Conservation (phyloP, 2,888 invertebrate genomes). For the Ophioninae sp. region DNA sequence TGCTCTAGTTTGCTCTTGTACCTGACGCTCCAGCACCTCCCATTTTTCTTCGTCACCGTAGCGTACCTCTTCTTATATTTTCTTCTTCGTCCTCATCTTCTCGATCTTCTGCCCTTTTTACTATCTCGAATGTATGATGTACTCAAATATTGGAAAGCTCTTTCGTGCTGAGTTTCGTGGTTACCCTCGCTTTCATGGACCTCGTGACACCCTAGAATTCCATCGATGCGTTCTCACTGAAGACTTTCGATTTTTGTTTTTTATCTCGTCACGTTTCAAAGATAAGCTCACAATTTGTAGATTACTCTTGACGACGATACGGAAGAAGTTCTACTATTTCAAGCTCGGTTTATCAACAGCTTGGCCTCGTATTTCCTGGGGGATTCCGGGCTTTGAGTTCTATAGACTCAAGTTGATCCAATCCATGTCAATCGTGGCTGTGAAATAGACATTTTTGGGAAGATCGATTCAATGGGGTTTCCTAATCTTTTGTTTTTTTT, state of each 20-base stretch:
- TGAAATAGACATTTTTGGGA: neutral
- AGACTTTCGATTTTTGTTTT: neutral
- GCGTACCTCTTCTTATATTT: constrained; percentile 51
- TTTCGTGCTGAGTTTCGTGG: constrained; percentile 5
- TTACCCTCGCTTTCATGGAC: neutral
- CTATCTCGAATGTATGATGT: constrained; percentile 19
- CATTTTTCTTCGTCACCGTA: constrained; percentile 68
- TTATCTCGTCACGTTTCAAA: neutral
- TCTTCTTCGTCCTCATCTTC: constrained; percentile 46
- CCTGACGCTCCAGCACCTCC: constrained; percentile 69
- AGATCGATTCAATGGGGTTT: neutral
- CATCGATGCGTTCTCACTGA: neutral
- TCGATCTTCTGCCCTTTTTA: constrained; percentile 7
- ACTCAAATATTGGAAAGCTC: constrained; percentile 24
- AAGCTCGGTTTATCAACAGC: neutral
- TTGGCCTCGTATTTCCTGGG: neutral
- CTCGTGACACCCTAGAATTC: constrained; percentile 16
- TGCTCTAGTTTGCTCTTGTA: constrained; percentile 77
- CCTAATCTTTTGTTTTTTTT: constrained; percentile 31
- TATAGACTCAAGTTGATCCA: neutral
- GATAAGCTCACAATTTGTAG: constrained; percentile 1
- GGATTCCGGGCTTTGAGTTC: neutral
- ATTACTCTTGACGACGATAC: neutral
- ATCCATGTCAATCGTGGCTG: neutral
- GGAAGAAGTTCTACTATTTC: neutral